Conservation (phyloP, 2,888 invertebrate species). For the Drosophila borealis region DNA sequence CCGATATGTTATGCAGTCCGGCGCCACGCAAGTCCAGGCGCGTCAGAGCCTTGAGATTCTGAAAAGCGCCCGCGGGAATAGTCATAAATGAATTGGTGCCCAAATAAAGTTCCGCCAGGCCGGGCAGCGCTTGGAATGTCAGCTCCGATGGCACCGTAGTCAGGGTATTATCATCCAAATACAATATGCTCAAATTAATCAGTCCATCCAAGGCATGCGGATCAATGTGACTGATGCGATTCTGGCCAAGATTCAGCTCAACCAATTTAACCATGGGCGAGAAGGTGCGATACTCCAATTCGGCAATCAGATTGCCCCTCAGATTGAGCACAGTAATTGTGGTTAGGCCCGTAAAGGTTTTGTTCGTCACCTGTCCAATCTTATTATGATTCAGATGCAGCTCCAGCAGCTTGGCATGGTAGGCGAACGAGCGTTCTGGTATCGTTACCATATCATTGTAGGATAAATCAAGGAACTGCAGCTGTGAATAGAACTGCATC, state of each 20-base stretch:
- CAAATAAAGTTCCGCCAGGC: conserved; percentile 93
- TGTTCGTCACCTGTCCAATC: conserved; percentile 91
- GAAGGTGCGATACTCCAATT: conserved; percentile 91
- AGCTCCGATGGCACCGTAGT: conserved; percentile 91
- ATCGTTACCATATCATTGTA: conserved; percentile 93
- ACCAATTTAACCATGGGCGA: conserved; percentile 90
- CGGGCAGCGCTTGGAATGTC: conserved; percentile 89
- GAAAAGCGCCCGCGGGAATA: conserved; percentile 91
- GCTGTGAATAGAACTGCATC: conserved; percentile 94
- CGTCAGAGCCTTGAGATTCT: conserved; percentile 90
- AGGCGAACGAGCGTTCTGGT: conserved; percentile 91
- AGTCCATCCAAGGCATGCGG: conserved; percentile 91
- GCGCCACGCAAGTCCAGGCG: conserved; percentile 93
- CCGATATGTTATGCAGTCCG: conserved; percentile 91
- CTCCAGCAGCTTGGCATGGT: conserved; percentile 92
- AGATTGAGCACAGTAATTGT: conserved; percentile 92
- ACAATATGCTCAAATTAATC: conserved; percentile 90
- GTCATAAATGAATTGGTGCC: conserved; percentile 93
- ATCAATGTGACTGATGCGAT: conserved; percentile 92
- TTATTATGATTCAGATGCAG: conserved; percentile 94
- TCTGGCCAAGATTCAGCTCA: conserved; percentile 94
- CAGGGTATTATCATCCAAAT: conserved; percentile 93
- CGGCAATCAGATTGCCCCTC: conserved; percentile 92
- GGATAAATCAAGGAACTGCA: conserved; percentile 93
- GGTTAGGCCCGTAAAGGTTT: conserved; percentile 91